Base-by-base conservation (phyloP, 2,888 invertebrate genomes). In the Xanthostigma xanthostigma region DNA sequence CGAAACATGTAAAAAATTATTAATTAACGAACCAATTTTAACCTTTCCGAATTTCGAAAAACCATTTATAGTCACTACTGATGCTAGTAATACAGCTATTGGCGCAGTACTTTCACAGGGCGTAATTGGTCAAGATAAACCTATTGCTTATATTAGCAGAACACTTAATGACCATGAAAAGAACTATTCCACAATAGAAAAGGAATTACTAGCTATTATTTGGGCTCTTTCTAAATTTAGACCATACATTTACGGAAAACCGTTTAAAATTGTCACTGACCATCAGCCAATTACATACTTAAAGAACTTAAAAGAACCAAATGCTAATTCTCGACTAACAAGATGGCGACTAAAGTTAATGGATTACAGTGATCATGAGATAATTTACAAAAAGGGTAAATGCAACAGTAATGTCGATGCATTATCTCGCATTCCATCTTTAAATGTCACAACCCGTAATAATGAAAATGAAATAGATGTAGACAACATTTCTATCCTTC, bases 251-350 rank as follows among this genome's bases (percentile, higher is more conserved):
- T 57, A 55, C 41, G 61, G 59, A 9, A 54, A 53, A 33, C 55
- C 58, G 47, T 66, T 68, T 37, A 58, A 50, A 0, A 63, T 68
- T 0, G 57, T 61, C 2, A 67, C 64, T 0, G 67, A 68, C 46
- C 66, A 67, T 49, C 55, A 59, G 45, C 63, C 63, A 1, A 46
- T 66, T 3, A 55, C 53, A 4, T 66, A 63, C 61, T 45, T 66
- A 0, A 59, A 63, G 55, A 58, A 53, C 0, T 40, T 64, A 0
- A 65, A 65, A 54, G 63, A 66, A 9, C 64, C 64, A 0, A 63
- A 60, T 34, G 60, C 61, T 0, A 27, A 27, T 27, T 27, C 27
- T 27, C 57, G 63, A 52, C 51, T 65, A 4, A 59, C 58, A 2
- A 44, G 65, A 5, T 66, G 64, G 65, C 50, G 59, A 12, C 45